These are phyloP conservation scores for Trypoxylon attenuatum DNA, from an alignment of 2,888 invertebrate genomes.

Conservation along the genomic window DNA sequence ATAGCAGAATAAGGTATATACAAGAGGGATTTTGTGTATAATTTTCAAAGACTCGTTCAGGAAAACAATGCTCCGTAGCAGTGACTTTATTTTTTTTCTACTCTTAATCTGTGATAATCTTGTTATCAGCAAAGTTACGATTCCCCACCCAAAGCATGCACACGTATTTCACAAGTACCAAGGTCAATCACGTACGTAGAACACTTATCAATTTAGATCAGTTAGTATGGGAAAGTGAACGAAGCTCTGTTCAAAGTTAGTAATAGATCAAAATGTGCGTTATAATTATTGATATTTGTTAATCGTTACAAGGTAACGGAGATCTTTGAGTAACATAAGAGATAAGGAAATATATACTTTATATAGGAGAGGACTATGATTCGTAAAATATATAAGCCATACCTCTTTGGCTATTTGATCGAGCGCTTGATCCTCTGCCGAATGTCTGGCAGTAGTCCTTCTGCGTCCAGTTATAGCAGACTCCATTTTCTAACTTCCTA, in stretches of 20 bases:
- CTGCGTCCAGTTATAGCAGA: slow-evolving; percentile 79
- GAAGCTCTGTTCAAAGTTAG: not conserved
- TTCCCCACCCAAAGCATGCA: slow-evolving; percentile 21
- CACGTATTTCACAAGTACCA: slow-evolving; percentile 14
- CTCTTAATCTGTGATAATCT: no score
- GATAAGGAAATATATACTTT: no score
- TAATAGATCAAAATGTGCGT: no score
- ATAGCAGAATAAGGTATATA: no score
- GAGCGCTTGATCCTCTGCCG: slow-evolving; percentile 97
- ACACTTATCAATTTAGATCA: not conserved
- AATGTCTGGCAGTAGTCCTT: slow-evolving; percentile 89
- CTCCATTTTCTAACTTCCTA: slow-evolving; percentile 62
- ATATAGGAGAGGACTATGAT: no score
- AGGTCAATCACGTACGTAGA: slow-evolving; percentile 31
- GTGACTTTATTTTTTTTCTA: no score
- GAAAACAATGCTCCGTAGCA: no score
- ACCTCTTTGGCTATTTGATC: slow-evolving; percentile 99
- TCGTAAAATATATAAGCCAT: slow-evolving; percentile 64
- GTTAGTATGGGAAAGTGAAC: not conserved
- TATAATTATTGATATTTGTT: no score
- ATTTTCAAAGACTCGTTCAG: no score
- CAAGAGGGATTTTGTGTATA: no score
- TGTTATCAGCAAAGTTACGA: slow-evolving; percentile 19
- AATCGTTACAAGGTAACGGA: no score
- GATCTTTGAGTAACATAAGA: no score